Evolutionary conservation across 2,113 vertebrate genomes (phyloP).

Genomic region (Pycnonotus jocosus): DNA sequence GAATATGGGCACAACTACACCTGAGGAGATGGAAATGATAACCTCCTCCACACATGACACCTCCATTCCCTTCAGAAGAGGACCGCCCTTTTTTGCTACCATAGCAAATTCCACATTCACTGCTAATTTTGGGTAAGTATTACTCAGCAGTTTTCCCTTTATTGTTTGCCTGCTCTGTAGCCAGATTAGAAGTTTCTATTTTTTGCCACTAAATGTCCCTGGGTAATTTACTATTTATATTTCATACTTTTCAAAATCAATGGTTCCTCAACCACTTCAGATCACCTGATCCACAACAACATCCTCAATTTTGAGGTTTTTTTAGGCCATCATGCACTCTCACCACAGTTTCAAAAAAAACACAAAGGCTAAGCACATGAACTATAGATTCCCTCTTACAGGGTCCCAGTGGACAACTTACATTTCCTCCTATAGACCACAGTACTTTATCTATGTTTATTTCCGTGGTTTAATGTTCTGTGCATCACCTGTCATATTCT

Average conservation of each 20-base stretch:
- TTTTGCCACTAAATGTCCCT: conserved; percentile 8
- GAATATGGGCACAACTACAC: neutral
- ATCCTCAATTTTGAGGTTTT: rapidly evolving
- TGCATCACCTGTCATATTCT: neutral
- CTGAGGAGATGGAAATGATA: neutral
- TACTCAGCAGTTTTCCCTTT: conserved; percentile 1
- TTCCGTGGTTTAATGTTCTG: neutral
- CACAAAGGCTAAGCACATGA: neutral
- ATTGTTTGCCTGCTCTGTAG: neutral
- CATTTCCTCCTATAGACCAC: neutral
- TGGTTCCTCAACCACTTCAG: neutral
- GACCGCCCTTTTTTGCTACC: neutral
- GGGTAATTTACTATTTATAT: conserved; percentile 16
- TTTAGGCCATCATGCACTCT: neutral
- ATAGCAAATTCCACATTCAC: neutral
- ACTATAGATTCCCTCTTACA: neutral
- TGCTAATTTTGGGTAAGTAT: neutral
- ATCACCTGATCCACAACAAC: neutral
- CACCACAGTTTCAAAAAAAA: neutral
- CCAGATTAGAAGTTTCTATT: conserved; percentile 29
- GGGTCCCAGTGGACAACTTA: neutral
- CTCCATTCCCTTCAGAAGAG: neutral
- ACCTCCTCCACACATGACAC: neutral
- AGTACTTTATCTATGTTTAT: neutral
- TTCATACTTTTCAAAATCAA: conserved; percentile 17